phyloP scores from a whole-genome alignment of 2,113 vertebrate species.

The Eurypyga helias region DNA sequence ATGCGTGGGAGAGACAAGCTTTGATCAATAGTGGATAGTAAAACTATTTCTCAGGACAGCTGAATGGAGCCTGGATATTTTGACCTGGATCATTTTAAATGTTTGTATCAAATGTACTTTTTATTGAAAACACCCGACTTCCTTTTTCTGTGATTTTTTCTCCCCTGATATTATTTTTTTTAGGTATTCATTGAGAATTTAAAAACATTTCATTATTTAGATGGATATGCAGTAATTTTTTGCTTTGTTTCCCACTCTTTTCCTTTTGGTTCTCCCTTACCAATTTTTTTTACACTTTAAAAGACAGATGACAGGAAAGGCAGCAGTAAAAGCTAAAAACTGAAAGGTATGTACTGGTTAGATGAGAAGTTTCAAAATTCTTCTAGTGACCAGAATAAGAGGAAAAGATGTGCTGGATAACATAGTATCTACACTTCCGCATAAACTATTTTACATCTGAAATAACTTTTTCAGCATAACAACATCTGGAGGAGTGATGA shows the following conservation, averaged over 20 bases:
- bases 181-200: neutral
- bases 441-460: neutral
- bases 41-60: neutral
- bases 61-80: neutral
- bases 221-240: neutral
- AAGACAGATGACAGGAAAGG: neutral
- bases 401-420: neutral
- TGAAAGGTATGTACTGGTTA: neutral
- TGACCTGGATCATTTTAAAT: neutral
- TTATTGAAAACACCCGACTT: neutral
- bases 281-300: neutral
- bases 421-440: neutral
- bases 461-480: neutral
- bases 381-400: neutral
- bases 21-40: neutral
- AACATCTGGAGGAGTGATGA: neutral
- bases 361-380: neutral
- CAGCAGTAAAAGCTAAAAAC: neutral
- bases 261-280: neutral
- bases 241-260: neutral
- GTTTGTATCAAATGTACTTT: neutral
- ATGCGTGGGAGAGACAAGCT: rapidly evolving
- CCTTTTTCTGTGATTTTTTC: neutral
- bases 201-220: neutral
- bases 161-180: neutral